Evolutionary conservation across 2,113 vertebrate genomes (phyloP), one percentile per base, ranked within the genome.

Genomic region (Campylomormyrus numenius): DNA sequence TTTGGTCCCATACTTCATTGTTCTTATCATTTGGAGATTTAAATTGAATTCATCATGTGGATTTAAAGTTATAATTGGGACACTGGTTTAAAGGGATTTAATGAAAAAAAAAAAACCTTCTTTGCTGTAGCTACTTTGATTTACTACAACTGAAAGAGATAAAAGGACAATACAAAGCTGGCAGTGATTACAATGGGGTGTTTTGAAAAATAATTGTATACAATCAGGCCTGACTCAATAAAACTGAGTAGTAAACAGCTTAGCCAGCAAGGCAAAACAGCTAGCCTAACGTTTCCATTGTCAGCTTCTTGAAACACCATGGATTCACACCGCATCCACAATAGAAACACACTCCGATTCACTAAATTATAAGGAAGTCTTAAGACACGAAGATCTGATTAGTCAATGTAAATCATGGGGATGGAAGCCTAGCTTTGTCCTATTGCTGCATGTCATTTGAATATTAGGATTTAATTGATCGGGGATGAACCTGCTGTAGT

Each of bases 141-240:
- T 74, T 35, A 21, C 17, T 56, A 31, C 87, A 50, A 52, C 46
- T 89, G 48, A 77, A 80, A n/a, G 45, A 85, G 83, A 39, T 46
- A 19, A 85, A 77, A 77, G 35, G 74, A 50, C 45, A 19, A 77
- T 49, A 9, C 46, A 89, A 52, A 45, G 66, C 48, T 24, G 17
- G 53, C 17, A 50, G 46, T 21, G 66, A 89, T 77, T 89, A 89
- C 11, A 52, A 27, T 50, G 31, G 9, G 58, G 48, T 50, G 46
- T 39, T 88, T 42, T n/a, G 39, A 62, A 70, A 88, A 31, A 80
- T 62, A 70, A 89, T 6, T 77, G 45, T 77, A 49, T 50, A 89
- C 46, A 89, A 89, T 80, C 11, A 50, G n/a, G 58, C 66, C 24
- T 80, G 45, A 31, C 88, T 66, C 88, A 89, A 21, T 52, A 53